A percentile compares a stretch with the other conserved stretches of the same genome.
Evolutionary conservation across 2,797 vertebrate species (phyloP).

Genomic region (Mareca penelope): DNA sequence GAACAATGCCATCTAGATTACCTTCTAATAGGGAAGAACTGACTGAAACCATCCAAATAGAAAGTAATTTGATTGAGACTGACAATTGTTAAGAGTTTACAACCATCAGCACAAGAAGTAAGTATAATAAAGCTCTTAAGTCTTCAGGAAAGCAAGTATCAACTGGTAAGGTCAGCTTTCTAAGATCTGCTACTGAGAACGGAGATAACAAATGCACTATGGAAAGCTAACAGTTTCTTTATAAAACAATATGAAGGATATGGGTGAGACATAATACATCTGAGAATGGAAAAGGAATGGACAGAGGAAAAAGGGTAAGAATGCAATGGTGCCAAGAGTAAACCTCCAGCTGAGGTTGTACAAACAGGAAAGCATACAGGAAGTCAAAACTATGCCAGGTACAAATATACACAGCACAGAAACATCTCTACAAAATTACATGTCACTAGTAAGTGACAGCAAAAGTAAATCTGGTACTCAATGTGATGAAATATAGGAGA

Average conservation of each 20-base stretch:
- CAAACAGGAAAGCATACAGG: not conserved
- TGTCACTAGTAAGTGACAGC: not conserved
- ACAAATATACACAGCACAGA: not conserved
- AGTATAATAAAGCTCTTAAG: not conserved
- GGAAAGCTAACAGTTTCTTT: not conserved
- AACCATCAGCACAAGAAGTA: not conserved
- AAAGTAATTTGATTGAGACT: not conserved
- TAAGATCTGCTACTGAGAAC: not conserved
- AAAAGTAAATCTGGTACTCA: not conserved
- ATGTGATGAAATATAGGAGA: not conserved
- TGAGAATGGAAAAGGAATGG: not conserved
- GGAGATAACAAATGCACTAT: not conserved
- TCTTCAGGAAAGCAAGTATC: not conserved
- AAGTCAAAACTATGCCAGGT: not conserved
- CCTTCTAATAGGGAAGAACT: not conserved
- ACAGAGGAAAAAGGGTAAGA: not conserved
- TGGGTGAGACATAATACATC: not conserved
- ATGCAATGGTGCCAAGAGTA: not conserved
- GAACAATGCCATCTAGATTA: not conserved
- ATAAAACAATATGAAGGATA: not conserved
- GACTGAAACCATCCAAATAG: not conserved
- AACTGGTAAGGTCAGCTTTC: not conserved
- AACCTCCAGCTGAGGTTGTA: not conserved
- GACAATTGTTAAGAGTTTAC: not conserved
- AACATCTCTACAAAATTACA: not conserved